A percentile compares a stretch with the other conserved stretches of the same genome.
Conservation (phyloP, 2,113 vertebrate genomes). For the Paralichthys olivaceus region DNA sequence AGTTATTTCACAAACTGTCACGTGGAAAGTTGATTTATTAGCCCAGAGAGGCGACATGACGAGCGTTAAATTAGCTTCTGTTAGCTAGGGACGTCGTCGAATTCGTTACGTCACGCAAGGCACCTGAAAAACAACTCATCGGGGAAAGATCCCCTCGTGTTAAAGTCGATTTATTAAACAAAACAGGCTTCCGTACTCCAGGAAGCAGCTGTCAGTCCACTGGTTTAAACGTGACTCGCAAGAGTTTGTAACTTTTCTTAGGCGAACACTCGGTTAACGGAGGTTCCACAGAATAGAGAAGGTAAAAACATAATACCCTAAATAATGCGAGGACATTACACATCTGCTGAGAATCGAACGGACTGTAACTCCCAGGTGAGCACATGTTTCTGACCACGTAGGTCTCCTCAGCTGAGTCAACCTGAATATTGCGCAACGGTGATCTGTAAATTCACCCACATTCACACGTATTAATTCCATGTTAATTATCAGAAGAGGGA, state of each 20-base stretch:
- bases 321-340: too few species aligned
- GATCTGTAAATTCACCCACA: too few species aligned
- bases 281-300: too few species aligned
- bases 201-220: too few species aligned
- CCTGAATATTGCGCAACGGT: conserved; percentile 43
- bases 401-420: conserved; percentile 27
- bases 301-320: too few species aligned
- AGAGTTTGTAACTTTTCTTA: too few species aligned
- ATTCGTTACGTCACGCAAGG: conserved; percentile 45
- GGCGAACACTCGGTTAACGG: too few species aligned
- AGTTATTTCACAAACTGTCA: background rate
- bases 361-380: background rate
- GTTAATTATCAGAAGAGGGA: background rate
- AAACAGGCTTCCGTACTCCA: background rate
- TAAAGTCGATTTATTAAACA: background rate
- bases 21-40: background rate
- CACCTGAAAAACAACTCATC: background rate
- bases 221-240: too few species aligned
- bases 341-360: too few species aligned
- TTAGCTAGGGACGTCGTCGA: conserved; percentile 12
- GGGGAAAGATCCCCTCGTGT: too few species aligned
- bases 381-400: conserved; percentile 6
- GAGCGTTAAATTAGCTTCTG: background rate
- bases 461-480: too few species aligned
- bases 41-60: background rate